Evolutionary conservation across 2,113 vertebrate genomes (phyloP).

Genomic region (Psilopogon haemacephalus): DNA sequence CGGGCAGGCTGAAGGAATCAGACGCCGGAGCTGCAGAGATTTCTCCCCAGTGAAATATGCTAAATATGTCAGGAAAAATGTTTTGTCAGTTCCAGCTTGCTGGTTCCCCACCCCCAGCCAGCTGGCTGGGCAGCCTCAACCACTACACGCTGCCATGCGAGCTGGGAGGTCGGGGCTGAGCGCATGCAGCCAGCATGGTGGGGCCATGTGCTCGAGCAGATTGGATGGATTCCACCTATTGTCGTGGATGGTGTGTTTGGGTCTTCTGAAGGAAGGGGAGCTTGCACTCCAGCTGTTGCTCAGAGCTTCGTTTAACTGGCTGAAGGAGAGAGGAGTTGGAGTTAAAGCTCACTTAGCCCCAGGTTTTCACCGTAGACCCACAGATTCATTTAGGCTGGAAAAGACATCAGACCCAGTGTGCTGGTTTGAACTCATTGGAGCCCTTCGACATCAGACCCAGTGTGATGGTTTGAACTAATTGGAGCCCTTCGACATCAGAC

Average conservation of each 20-base stretch:
- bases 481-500: too few species aligned
- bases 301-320: neutral
- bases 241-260: neutral
- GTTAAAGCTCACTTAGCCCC: neutral
- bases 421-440: too few species aligned
- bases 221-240: neutral
- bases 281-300: neutral
- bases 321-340: neutral
- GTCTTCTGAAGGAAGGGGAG: neutral
- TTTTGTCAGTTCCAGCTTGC: slow-evolving; percentile 62
- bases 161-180: slow-evolving; percentile 27
- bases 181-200: neutral
- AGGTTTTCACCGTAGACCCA: neutral
- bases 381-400: too few species aligned
- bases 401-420: too few species aligned
- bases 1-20: slow-evolving; percentile 69
- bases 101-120: slow-evolving; percentile 50
- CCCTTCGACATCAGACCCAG: too few species aligned
- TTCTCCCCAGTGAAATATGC: slow-evolving; percentile 72
- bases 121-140: slow-evolving; percentile 36
- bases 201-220: neutral
- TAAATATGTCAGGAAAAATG: slow-evolving; percentile 76
- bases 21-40: slow-evolving; percentile 68
- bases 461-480: too few species aligned
- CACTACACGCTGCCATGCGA: slow-evolving; percentile 5